Base-by-base conservation (phyloP, 2,113 vertebrate genomes). In the Pseudorectes ferrugineus region DNA sequence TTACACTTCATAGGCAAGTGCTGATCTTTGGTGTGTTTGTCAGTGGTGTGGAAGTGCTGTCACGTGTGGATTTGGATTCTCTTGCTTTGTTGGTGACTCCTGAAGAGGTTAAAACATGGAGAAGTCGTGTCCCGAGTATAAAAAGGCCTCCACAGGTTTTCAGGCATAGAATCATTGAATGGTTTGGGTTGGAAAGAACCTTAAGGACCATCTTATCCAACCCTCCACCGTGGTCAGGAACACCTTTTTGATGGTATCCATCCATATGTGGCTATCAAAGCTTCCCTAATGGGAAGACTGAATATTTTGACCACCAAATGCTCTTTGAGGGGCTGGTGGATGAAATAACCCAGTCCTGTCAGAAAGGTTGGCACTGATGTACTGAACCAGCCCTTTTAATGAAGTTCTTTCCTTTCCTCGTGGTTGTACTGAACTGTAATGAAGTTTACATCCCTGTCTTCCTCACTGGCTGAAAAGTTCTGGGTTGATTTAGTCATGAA, bases 41-140 rank as follows among this genome's bases (percentile, higher is more conserved):
- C 46, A 14, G 13, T 6, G 17, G 21, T 43, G 51, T 80, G 63
- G 63, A 80, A 92, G 26, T 70, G 14, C 21, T 59, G 25, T 36
- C 84, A 28, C 0, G 0, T 11, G 7, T 38, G 46, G 11, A 0
- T 75, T 79, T 38, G n/a, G 40, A 22, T 63, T 26, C 4, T 82
- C 16, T 33, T 42, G 31, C 20, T 70, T 18, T 82, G 10, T 31
- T 76, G 51, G 15, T 62, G 23, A 21, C 23, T 66, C 35, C 26
- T 58, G 51, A 77, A 59, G 55, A 62, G 13, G 12, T 77, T 67
- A 16, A 57, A 58, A 17, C 40, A 10, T 51, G 61, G n/a, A 45
- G 74, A n/a, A 71, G 22, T 43, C 19, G 20, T 7, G 10, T 54
- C 38, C 29, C 6, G 15, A 31, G 28, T 46, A 5, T 35, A 10